Evolutionary conservation across 1,140 invertebrate species (phyloP).

Genomic region (Tetragnatha versicolor): DNA sequence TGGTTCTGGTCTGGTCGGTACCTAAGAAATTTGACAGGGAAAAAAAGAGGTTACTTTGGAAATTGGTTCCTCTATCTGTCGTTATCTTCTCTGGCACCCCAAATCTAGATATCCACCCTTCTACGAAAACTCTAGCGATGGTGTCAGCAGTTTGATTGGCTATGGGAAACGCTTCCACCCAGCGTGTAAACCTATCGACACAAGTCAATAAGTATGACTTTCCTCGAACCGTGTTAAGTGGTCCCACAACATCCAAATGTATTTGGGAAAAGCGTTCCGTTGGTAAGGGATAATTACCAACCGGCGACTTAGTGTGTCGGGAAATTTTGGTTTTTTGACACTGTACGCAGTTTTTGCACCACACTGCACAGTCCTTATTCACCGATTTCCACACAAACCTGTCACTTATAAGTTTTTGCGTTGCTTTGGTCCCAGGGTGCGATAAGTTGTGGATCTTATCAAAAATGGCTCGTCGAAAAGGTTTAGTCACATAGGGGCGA

Average conservation of each 20-base stretch:
- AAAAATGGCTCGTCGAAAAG: conserved; percentile 34
- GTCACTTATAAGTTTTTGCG: conserved; percentile 5
- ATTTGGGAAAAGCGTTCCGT: background rate
- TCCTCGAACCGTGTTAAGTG: background rate
- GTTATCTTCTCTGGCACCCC: background rate
- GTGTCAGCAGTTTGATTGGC: background rate
- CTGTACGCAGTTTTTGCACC: background rate
- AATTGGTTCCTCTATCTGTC: background rate
- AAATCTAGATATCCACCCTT: background rate
- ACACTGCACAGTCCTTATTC: background rate
- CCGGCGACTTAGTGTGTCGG: background rate
- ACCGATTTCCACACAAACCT: background rate
- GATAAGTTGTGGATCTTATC: background rate
- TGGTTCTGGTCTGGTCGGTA: background rate
- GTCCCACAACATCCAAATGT: background rate
- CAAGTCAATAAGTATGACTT: background rate
- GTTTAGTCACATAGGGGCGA: conserved; percentile 18
- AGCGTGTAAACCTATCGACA: background rate
- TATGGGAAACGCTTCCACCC: background rate
- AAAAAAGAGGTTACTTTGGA: background rate
- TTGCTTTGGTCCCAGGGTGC: conserved; percentile 23
- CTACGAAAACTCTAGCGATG: background rate
- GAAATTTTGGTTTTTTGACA: background rate
- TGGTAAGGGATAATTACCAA: background rate
- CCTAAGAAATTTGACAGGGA: background rate